These are phyloP conservation scores for Oscheius myriophilus DNA, from an alignment of 2,888 invertebrate species.

Conservation along the genomic window DNA sequence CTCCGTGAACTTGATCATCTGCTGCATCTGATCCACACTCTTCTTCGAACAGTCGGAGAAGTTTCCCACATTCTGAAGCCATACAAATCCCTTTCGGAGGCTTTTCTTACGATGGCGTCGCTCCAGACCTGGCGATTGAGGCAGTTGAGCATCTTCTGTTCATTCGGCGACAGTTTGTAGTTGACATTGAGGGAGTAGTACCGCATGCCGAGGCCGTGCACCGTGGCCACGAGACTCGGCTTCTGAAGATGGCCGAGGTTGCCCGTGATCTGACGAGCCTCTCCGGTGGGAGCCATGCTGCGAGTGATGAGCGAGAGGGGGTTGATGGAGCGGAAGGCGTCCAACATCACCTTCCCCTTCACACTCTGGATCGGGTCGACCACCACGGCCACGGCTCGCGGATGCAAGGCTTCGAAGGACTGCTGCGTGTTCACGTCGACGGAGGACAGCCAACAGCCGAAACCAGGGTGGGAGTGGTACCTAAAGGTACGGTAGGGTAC, in stretches of 20 bases:
- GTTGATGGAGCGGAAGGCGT: slow-evolving; percentile 60
- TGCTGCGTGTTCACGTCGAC: slow-evolving; percentile 80
- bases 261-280: slow-evolving; percentile 53
- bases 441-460: slow-evolving; percentile 97
- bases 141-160: slow-evolving; percentile 61
- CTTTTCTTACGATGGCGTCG: slow-evolving; percentile 41
- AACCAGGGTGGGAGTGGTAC: slow-evolving; percentile 98
- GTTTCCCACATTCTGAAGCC: slow-evolving; percentile 22
- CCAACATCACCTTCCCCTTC: slow-evolving; percentile 79
- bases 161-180: slow-evolving; percentile 50
- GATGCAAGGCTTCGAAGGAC: slow-evolving; percentile 81
- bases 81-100: neutral
- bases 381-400: slow-evolving; percentile 97
- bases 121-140: slow-evolving; percentile 57
- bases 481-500: slow-evolving; percentile 23
- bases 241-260: slow-evolving; percentile 50
- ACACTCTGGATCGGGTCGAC: slow-evolving; percentile 99
- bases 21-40: slow-evolving; percentile 42
- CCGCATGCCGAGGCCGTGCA: slow-evolving; percentile 55
- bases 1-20: slow-evolving; percentile 49
- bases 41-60: slow-evolving; percentile 35
- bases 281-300: slow-evolving; percentile 55
- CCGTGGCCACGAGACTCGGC: slow-evolving; percentile 45
- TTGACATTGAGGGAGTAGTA: slow-evolving; percentile 59
- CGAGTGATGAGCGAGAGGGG: slow-evolving; percentile 37